Percentiles rank a stretch among this genome's conserved stretches.
Evolutionary conservation across 2,888 invertebrate genomes (phyloP).

Genomic region (Abscondita cerata): DNA sequence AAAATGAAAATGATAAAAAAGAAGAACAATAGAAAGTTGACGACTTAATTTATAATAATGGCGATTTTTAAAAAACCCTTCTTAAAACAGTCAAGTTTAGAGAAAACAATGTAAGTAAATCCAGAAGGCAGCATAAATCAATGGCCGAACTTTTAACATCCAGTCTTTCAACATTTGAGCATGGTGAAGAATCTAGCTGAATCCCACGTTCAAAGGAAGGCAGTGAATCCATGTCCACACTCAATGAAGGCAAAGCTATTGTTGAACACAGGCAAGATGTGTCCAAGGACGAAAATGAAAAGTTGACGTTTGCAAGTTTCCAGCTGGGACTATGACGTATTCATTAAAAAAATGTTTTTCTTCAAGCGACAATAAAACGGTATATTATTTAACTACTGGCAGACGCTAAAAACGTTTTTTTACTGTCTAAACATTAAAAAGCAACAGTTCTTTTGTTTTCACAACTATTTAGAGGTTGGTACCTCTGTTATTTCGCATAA

Average conservation of each 20-base stretch:
- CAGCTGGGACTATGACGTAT: too few species aligned
- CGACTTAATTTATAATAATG: neutral
- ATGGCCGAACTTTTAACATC: neutral
- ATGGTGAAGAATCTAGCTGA: neutral
- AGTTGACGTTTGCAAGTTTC: neutral
- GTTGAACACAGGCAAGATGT: neutral
- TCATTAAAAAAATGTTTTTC: too few species aligned
- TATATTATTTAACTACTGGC: too few species aligned
- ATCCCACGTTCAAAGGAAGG: neutral
- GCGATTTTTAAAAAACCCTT: neutral
- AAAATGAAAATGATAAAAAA: neutral
- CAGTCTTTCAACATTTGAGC: neutral
- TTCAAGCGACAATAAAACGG: too few species aligned
- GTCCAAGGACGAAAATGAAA: neutral
- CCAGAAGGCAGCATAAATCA: neutral
- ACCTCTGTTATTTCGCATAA: too few species aligned
- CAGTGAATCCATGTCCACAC: neutral
- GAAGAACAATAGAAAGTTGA: neutral
- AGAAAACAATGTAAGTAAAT: neutral
- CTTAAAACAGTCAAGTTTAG: neutral
- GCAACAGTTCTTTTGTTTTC: too few species aligned
- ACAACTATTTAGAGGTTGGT: too few species aligned
- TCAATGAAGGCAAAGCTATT: neutral
- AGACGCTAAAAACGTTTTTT: too few species aligned
- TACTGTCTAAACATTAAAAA: too few species aligned